Percentiles rank a stretch among this genome's conserved stretches.
Conservation (phyloP, 2,888 invertebrate genomes). For the Oxytorus armatus region DNA sequence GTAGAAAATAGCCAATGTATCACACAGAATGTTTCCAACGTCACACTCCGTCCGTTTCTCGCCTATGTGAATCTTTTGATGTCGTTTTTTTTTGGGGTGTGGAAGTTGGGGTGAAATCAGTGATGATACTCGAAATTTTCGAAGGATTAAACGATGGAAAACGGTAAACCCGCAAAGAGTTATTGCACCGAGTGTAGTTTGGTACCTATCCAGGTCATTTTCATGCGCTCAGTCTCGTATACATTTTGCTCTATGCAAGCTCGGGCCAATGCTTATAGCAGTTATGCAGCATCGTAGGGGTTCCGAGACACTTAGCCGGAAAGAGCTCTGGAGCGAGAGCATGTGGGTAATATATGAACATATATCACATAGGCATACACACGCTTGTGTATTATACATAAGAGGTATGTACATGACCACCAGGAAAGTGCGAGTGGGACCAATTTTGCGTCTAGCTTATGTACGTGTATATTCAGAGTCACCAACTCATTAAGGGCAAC, state of each 20-base stretch:
- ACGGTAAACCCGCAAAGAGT: conserved; percentile 63
- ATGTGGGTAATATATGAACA: conserved; percentile 16
- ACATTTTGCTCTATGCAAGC: conserved; percentile 45
- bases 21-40: neutral
- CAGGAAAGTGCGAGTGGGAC: conserved; percentile 22
- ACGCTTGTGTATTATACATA: neutral
- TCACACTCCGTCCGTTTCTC: too few species aligned
- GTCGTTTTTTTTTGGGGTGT: neutral
- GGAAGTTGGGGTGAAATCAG: neutral
- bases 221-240: conserved; percentile 63
- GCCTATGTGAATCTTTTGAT: neutral
- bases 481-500: conserved; percentile 81
- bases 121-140: conserved; percentile 3
- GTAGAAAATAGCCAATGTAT: neutral
- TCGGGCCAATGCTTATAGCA: conserved; percentile 44
- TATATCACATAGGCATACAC: neutral
- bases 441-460: conserved; percentile 42
- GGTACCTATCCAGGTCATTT: conserved; percentile 82
- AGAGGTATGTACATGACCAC: neutral
- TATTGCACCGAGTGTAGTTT: conserved; percentile 70
- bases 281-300: conserved; percentile 39
- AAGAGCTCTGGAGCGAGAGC: conserved; percentile 42
- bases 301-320: conserved; percentile 44
- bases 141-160: conserved; percentile 46
- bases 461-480: conserved; percentile 39